Conservation (phyloP, 2,888 invertebrate species). For the Rhamphomyia laevipes region DNA sequence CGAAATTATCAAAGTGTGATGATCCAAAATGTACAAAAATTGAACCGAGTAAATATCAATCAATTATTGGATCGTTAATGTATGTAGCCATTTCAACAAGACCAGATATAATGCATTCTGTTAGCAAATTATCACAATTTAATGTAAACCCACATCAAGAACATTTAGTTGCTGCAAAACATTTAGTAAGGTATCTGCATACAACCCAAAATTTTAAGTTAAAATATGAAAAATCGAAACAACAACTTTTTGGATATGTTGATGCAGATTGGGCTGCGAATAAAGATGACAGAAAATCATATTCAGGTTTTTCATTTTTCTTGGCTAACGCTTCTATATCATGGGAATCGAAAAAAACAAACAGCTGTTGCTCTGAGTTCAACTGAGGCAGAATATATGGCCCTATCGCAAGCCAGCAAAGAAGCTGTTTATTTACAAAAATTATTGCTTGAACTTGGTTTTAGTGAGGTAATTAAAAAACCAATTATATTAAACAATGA, state of each 20-base stretch:
- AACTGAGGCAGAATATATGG: constrained; percentile 4
- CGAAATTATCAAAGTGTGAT: neutral
- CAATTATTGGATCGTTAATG: constrained; percentile 8
- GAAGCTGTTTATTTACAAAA: constrained; percentile 8
- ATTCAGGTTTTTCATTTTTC: constrained; percentile 6
- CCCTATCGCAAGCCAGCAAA: constrained; percentile 5
- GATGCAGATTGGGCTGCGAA: constrained; percentile 17
- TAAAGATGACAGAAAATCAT: constrained; percentile 13
- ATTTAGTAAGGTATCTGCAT: constrained; percentile 15
- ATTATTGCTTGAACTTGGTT: constrained; percentile 3
- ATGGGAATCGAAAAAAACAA: constrained; percentile 5
- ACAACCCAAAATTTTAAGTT: constrained; percentile 11
- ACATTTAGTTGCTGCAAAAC: constrained; percentile 15
- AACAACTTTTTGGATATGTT: constrained; percentile 11
- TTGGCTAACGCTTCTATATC: constrained; percentile 2
- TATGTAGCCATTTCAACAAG: constrained; percentile 4
- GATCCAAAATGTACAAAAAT: neutral
- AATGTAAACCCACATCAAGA: constrained; percentile 17
- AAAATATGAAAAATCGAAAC: constrained; percentile 11
- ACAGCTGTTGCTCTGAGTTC: constrained; percentile 1
- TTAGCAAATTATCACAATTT: constrained; percentile 12
- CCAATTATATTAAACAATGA: constrained; percentile 4
- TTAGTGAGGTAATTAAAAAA: neutral
- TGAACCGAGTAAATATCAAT: constrained; percentile 3
- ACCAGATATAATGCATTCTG: constrained; percentile 5